A percentile compares a stretch with the other conserved stretches of the same genome.
These are phyloP conservation scores for Helicoverpa zea DNA, from an alignment of 1,140 invertebrate species.

Conservation along the genomic window DNA sequence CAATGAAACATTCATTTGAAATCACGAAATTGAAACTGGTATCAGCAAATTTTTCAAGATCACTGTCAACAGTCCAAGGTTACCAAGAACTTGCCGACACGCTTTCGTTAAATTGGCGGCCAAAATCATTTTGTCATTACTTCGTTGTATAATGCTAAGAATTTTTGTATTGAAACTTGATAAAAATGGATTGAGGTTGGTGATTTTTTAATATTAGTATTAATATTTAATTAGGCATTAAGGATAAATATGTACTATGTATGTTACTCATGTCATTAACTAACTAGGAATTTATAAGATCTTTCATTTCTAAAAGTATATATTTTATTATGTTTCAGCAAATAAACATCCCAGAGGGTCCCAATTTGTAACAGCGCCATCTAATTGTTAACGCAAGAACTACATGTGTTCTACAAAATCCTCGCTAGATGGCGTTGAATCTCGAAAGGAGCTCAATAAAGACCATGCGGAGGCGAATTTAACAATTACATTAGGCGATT, in stretches of 20 bases:
- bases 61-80: slow-evolving; percentile 29
- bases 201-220: background rate
- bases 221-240: too few relatives aligned
- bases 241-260: too few relatives aligned
- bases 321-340: too few relatives aligned
- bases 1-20: slow-evolving; percentile 20
- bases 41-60: slow-evolving; percentile 33
- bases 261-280: too few relatives aligned
- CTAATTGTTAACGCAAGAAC: background rate
- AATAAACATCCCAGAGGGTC: background rate
- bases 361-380: slow-evolving; percentile 24
- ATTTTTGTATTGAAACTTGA: slow-evolving; percentile 3
- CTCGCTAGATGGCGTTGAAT: slow-evolving; percentile 22
- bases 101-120: slow-evolving; percentile 37
- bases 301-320: too few relatives aligned
- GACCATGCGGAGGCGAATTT: slow-evolving; percentile 14
- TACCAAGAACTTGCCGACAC: slow-evolving; percentile 23
- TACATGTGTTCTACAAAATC: background rate
- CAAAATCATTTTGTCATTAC: slow-evolving; percentile 41
- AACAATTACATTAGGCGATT: slow-evolving; percentile 35
- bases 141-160: slow-evolving; percentile 23
- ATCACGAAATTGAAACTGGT: slow-evolving; percentile 12
- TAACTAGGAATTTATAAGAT: too few relatives aligned
- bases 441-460: slow-evolving; percentile 21
- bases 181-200: slow-evolving; percentile 1